Conservation (phyloP, 2,888 invertebrate species). For the Tyria jacobaeae region DNA sequence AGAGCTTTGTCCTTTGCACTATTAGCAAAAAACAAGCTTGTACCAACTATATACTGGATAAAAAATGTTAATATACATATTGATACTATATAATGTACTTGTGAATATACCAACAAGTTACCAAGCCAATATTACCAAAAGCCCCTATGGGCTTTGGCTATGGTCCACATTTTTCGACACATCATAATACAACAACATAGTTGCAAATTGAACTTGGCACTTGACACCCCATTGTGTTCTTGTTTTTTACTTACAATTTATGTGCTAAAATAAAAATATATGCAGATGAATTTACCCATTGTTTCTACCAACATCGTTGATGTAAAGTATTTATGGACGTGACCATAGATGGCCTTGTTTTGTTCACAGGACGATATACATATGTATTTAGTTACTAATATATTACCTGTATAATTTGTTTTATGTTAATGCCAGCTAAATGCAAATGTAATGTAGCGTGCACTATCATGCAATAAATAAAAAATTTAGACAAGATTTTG, state of each 20-base stretch:
- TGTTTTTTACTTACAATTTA: slow-evolving; percentile 21
- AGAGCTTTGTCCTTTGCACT: neutral
- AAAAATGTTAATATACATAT: neutral
- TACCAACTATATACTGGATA: neutral
- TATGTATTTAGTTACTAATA: neutral
- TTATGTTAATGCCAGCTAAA: neutral
- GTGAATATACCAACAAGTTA: no score
- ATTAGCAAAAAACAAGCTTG: neutral
- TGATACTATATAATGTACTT: neutral
- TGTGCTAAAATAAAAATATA: slow-evolving; percentile 10
- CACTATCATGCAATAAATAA: neutral
- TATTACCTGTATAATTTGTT: neutral
- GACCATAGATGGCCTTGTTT: neutral
- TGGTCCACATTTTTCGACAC: slow-evolving; percentile 8
- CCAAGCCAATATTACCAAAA: no score
- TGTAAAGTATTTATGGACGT: slow-evolving; percentile 1
- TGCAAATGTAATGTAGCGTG: no score
- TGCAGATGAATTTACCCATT: slow-evolving; percentile 9
- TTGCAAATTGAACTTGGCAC: slow-evolving; percentile 17
- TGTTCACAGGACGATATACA: neutral
- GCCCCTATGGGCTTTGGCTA: neutral
- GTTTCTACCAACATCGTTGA: slow-evolving; percentile 9
- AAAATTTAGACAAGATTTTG: neutral
- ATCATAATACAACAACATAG: slow-evolving; percentile 3
- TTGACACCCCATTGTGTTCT: slow-evolving; percentile 24